Conservation (phyloP, 1,140 invertebrate genomes). For the Hylyphantes graminicola region DNA sequence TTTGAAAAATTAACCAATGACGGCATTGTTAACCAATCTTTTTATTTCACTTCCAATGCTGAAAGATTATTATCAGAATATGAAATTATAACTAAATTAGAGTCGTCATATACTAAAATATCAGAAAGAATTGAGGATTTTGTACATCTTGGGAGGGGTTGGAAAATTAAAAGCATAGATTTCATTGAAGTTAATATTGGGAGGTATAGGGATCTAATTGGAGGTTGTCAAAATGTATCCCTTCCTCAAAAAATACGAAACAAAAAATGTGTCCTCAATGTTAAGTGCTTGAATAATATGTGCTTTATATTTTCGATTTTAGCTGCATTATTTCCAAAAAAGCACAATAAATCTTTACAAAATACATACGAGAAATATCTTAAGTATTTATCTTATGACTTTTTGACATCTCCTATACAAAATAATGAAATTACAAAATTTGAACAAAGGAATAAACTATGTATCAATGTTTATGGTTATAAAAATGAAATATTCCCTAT, state of each 20-base stretch:
- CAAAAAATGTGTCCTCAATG: constrained; percentile 21
- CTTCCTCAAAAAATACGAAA: constrained; percentile 26
- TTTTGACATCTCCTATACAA: constrained; percentile 25
- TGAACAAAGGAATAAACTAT: constrained; percentile 13
- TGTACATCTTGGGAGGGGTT: constrained; percentile 13
- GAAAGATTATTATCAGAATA: constrained; percentile 7
- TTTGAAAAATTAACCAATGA: neutral
- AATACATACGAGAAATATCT: constrained; percentile 11
- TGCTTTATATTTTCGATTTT: constrained; percentile 16
- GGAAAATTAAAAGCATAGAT: constrained; percentile 21
- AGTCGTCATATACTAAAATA: neutral
- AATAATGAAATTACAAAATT: constrained; percentile 5
- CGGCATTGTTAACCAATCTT: neutral
- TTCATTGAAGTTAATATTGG: constrained; percentile 22
- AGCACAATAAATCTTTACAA: constrained; percentile 6
- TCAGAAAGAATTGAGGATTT: constrained; percentile 5
- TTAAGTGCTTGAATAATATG: constrained; percentile 15
- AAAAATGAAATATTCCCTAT: constrained; percentile 5
- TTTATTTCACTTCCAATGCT: constrained; percentile 17
- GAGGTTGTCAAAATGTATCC: neutral
- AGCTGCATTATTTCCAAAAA: neutral
- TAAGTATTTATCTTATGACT: neutral
- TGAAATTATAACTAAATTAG: constrained; percentile 4
- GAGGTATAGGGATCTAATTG: constrained; percentile 6
- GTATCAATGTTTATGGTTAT: constrained; percentile 28